Conservation (phyloP, 2,113 vertebrate genomes). For the Copsychus sechellarum region DNA sequence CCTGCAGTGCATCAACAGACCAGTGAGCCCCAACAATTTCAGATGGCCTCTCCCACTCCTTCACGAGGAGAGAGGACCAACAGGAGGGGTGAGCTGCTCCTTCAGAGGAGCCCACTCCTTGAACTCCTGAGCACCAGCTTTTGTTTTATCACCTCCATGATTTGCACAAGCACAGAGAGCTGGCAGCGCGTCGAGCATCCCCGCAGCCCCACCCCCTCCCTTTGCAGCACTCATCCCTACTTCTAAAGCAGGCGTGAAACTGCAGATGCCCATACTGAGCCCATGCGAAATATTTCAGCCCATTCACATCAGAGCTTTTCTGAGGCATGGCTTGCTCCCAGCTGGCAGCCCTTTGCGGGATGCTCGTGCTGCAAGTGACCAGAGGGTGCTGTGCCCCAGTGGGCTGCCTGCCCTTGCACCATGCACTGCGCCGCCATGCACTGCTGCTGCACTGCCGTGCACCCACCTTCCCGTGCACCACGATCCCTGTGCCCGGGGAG, state of each 20-base stretch:
- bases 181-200: rapidly evolving
- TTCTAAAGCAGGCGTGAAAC: neutral
- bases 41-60: neutral
- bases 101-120: neutral
- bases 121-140: neutral
- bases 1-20: neutral
- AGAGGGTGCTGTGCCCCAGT: neutral
- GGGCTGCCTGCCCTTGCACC: neutral
- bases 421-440: no score
- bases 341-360: neutral
- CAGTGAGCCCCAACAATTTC: rapidly evolving
- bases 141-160: neutral
- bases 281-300: neutral
- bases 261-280: neutral
- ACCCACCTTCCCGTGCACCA: neutral
- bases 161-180: neutral
- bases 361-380: neutral
- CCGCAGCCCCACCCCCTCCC: neutral
- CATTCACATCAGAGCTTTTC: neutral
- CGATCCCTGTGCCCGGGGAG: rapidly evolving
- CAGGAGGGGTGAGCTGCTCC: neutral
- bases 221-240: neutral
- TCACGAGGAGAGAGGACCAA: neutral
- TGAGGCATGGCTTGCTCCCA: neutral
- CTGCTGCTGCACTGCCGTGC: neutral